Evolutionary conservation across 2,113 vertebrate species (phyloP), one percentile per base, ranked within the genome.

Genomic region (Monarcha castaneiventris): DNA sequence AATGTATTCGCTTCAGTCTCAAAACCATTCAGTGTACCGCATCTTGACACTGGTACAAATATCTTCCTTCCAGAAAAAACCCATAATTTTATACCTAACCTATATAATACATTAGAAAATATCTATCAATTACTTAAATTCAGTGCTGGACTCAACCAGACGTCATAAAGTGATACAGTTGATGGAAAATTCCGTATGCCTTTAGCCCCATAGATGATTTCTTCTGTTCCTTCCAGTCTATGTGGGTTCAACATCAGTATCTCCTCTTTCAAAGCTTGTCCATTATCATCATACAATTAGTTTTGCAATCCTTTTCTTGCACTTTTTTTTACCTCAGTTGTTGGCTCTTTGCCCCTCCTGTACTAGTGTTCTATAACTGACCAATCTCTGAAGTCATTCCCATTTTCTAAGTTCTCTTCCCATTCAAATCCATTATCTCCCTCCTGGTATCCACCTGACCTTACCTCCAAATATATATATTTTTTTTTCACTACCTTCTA

Each of bases 111-210:
- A 68, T 8, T 23, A 80, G 19, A 72, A 6, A 56, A 56, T 3
- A 5, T 75, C 33, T 75, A 25, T 29, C 27, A 58, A 35, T 66
- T 2, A 55, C n/a, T 49, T 46, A 52, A 71, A 67, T 66, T 64
- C 35, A 55, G 4, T 55, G 6, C 19, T 41, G 32, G 16, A 23
- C 22, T 52, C 30, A 44, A 0, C 1, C 11, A 68, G 21, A 26
- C 4, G 26, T 16, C 29, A 63, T 35, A 16, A 30, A 3, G 2
- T 22, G 25, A 54, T 54, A 49, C 2, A 25, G 2, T 0, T 71
- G 17, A 46, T 59, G 23, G 41, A 76, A 79, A 87, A 58, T 52
- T 66, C 27, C 6, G 1, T n/a, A 13, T 29, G 9, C 6, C 14
- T 54, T 78, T 64, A 69, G 9, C 6, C 9, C 22, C 10, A 30